phyloP scores from a whole-genome alignment of 2,113 vertebrate species.

The Morphnarchus princeps region DNA sequence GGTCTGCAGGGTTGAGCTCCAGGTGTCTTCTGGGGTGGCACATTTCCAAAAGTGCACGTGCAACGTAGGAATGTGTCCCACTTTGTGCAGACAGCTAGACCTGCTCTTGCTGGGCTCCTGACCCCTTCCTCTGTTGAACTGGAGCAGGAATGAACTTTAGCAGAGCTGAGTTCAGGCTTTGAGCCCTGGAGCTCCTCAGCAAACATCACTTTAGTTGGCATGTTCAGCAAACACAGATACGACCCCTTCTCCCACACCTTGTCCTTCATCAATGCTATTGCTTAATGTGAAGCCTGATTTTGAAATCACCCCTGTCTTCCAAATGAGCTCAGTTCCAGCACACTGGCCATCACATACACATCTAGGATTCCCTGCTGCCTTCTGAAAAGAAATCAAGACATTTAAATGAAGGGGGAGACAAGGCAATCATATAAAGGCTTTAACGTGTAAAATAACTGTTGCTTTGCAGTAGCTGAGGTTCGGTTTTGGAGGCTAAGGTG shows the following conservation, averaged over 20 bases:
- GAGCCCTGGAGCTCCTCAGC: background rate
- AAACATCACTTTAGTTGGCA: background rate
- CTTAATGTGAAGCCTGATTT: background rate
- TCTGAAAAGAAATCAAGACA: background rate
- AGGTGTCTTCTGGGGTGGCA: background rate
- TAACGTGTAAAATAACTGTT: background rate
- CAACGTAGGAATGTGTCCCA: rapidly evolving
- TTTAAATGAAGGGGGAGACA: background rate
- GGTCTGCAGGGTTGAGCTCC: background rate
- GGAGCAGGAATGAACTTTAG: background rate
- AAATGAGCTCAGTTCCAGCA: background rate
- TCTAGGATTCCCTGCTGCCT: background rate
- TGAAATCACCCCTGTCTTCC: background rate
- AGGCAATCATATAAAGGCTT: background rate
- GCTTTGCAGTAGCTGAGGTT: background rate
- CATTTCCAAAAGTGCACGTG: background rate
- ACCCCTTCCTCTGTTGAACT: background rate
- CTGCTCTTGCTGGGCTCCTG: background rate
- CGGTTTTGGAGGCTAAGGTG: background rate
- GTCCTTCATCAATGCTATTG: background rate
- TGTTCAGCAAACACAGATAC: background rate
- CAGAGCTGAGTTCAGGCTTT: background rate
- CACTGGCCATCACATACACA: background rate
- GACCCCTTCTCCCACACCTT: background rate
- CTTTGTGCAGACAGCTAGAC: background rate